phyloP scores from a whole-genome alignment of 2,888 invertebrate genomes.

The Habrosyne pyritoides region DNA sequence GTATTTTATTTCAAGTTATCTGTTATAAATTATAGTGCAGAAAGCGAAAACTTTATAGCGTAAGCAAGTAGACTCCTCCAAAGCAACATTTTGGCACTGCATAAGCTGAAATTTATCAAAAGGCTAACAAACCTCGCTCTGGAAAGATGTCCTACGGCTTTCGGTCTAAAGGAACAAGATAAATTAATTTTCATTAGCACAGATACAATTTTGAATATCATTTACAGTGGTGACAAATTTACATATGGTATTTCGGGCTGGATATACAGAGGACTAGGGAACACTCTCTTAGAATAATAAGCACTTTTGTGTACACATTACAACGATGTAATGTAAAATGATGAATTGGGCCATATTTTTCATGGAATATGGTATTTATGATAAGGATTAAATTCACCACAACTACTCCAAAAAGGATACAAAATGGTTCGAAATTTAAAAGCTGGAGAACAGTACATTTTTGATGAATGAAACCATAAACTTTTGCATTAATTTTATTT shows the following conservation, averaged over 20 bases:
- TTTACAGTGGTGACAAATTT: conserved; percentile 9
- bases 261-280: not conserved
- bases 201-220: conserved; percentile 17
- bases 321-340: not conserved
- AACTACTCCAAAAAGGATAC: too few species aligned
- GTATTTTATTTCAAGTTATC: not conserved
- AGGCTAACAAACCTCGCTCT: conserved; percentile 60
- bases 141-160: conserved; percentile 70
- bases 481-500: too few species aligned
- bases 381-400: not conserved
- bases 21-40: not conserved
- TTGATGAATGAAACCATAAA: too few species aligned
- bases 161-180: conserved; percentile 58
- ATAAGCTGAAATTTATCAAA: conserved; percentile 9
- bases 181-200: conserved; percentile 45
- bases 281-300: not conserved
- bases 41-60: not conserved
- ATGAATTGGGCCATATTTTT: not conserved
- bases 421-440: too few species aligned
- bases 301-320: not conserved
- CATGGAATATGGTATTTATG: not conserved
- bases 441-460: too few species aligned
- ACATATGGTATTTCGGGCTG: not conserved
- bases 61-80: not conserved
- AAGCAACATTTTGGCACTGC: not conserved